Evolutionary conservation across 1,140 invertebrate species (phyloP), one percentile per base, ranked within the genome.

Genomic region (Microplitis demolitor): DNA sequence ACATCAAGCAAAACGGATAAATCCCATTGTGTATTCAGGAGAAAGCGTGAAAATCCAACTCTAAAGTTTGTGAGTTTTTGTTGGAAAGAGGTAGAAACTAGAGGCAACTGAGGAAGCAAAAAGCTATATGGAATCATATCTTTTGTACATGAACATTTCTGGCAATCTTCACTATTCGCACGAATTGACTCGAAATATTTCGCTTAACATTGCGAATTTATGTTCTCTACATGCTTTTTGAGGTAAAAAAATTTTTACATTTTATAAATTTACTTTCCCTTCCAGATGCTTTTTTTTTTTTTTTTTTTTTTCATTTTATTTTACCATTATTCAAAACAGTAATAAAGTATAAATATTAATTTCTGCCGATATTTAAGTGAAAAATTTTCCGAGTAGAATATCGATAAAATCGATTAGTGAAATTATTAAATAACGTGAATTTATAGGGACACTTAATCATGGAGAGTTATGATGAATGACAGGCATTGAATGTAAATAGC

Each of bases 11-110:
- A 73, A 78, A 79, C 79, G 80, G 80, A 86, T 83, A 84, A 85
- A 85, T 85, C 82, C 79, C 83, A 87, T 87, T 87, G 83, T 82
- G 85, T 87, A 87, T 87, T 87, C 86, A 87, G 76, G 82, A 84
- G 85, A 83, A 24, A 82, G 82, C 77, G 53, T 31, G 78, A 80
- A 45, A 45, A 82, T 79, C 77, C 81, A 77, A 75, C 80, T 80
- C 78, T 78, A 80, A 80, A 45, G 39, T 45, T 45, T 4, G 6
- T 45, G 39, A 45, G 39, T 45, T 45, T 45, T 11, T 45, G 39
- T 45, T 45, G 39, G 11, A 5, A 8, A 45, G 5, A 8, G 39
- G 39, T 6, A 45, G 6, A 45, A 45, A 45, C 39, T 45, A 6
- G 39, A 79, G 78, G 76, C 72, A 63, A 79, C 56, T 78, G 79